Evolutionary conservation across 2,113 vertebrate species (phyloP).

Genomic region (Eurystomus gularis): DNA sequence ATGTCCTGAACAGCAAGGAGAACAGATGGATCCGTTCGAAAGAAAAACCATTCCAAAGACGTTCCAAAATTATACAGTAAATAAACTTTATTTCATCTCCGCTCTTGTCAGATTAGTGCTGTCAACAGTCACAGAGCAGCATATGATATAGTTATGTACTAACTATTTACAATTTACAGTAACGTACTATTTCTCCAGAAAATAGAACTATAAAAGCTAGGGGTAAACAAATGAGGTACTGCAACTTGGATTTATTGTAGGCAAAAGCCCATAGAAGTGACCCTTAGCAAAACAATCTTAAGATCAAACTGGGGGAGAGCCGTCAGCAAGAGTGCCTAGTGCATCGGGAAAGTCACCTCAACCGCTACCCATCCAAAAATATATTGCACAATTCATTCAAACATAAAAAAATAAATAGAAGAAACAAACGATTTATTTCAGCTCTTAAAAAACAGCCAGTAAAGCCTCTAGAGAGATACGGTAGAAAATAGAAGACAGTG

Average conservation of each 20-base stretch:
- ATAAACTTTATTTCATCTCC: conserved; percentile 89
- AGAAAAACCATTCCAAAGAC: conserved; percentile 13
- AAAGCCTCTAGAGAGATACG: conserved; percentile 37
- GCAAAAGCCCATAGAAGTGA: conserved; percentile 76
- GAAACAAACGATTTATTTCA: conserved; percentile 61
- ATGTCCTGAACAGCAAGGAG: not conserved
- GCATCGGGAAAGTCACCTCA: conserved; percentile 69
- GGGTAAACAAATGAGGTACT: conserved; percentile 84
- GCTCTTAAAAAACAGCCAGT: conserved; percentile 60
- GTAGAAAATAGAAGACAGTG: conserved; percentile 63
- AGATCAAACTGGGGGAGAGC: conserved; percentile 47
- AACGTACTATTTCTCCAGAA: conserved; percentile 79
- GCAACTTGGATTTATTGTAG: conserved; percentile 74
- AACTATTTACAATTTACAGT: conserved; percentile 93
- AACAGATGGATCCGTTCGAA: not conserved
- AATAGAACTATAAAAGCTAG: conserved; percentile 90
- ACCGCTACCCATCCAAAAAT: conserved; percentile 65
- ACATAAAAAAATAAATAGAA: conserved; percentile 77
- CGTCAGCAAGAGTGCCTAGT: conserved; percentile 60
- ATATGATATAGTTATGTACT: conserved; percentile 80
- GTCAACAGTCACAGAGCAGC: conserved; percentile 81
- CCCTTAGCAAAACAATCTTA: conserved; percentile 72
- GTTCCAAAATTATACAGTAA: conserved; percentile 79
- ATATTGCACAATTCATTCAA: conserved; percentile 90
- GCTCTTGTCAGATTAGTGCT: conserved; percentile 82